phyloP scores from a whole-genome alignment of 2,888 invertebrate species.

The Drosophila mimetica region DNA sequence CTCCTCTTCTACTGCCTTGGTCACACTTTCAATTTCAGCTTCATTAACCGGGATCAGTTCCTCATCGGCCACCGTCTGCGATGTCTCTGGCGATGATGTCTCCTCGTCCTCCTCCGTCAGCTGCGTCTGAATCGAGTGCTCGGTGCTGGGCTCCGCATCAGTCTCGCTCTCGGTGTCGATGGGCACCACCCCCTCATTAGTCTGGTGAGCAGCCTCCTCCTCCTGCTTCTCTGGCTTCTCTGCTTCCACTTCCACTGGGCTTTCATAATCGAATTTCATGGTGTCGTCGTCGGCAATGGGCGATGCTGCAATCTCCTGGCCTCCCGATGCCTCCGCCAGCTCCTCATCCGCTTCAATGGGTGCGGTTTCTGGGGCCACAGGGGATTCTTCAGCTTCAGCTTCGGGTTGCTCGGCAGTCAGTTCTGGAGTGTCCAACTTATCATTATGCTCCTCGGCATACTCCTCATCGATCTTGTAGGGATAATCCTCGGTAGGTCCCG shows the following conservation, averaged over 20 bases:
- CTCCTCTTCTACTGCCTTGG: slow-evolving; percentile 46
- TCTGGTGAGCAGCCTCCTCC: slow-evolving; percentile 14
- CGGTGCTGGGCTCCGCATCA: slow-evolving; percentile 57
- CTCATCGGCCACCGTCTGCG: slow-evolving; percentile 53
- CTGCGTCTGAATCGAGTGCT: slow-evolving; percentile 45
- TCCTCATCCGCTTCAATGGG: slow-evolving; percentile 36
- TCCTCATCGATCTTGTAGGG: slow-evolving; percentile 83
- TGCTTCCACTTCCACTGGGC: slow-evolving; percentile 51
- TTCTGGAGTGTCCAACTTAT: slow-evolving; percentile 46
- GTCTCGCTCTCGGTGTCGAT: slow-evolving; percentile 52
- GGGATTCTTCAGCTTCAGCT: slow-evolving; percentile 2
- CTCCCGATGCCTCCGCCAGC: slow-evolving; percentile 60
- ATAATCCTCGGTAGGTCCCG: slow-evolving; percentile 77
- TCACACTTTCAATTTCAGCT: slow-evolving; percentile 72
- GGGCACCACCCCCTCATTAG: slow-evolving; percentile 51
- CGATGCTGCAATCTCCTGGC: slow-evolving; percentile 52
- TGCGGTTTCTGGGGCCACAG: slow-evolving; percentile 7
- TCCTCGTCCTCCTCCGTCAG: slow-evolving; percentile 44
- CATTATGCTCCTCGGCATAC: slow-evolving; percentile 68
- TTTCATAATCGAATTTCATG: slow-evolving; percentile 82
- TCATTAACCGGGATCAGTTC: slow-evolving; percentile 70
- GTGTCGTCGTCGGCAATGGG: slow-evolving; percentile 65
- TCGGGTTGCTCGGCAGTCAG: slow-evolving; percentile 13
- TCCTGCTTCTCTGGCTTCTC: slow-evolving; percentile 25
- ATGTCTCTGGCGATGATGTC: slow-evolving; percentile 24